phyloP scores from a whole-genome alignment of 2,797 vertebrate species.

The Glyptemys insculpta region DNA sequence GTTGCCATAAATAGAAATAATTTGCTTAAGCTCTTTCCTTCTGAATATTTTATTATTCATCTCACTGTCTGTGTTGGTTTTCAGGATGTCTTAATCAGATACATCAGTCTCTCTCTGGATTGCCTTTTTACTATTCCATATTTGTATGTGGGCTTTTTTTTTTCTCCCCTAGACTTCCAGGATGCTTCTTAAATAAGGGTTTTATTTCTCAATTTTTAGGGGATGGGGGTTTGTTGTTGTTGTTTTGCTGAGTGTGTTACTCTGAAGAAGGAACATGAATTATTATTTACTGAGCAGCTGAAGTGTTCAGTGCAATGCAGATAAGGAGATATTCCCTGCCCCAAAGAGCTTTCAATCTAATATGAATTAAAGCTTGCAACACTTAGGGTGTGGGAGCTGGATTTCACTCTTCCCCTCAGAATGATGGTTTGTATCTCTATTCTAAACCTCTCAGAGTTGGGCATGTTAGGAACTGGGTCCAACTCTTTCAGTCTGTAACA shows the following conservation, averaged over 20 bases:
- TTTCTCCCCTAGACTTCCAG: neutral
- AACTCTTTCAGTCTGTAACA: no score
- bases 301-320: neutral
- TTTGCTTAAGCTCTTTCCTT: slow-evolving; percentile 49
- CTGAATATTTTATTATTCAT: slow-evolving; percentile 66
- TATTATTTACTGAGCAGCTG: rapidly evolving
- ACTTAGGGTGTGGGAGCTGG: neutral
- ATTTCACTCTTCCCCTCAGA: neutral
- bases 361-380: neutral
- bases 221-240: neutral
- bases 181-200: slow-evolving; percentile 12
- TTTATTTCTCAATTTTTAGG: slow-evolving; percentile 30
- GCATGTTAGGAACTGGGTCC: neutral
- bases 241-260: slow-evolving; percentile 7
- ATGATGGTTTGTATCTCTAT: neutral
- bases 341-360: neutral
- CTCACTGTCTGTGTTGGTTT: slow-evolving; percentile 62
- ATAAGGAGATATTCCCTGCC: neutral
- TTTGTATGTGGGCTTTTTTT: neutral
- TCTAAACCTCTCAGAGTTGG: neutral
- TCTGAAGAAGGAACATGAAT: neutral
- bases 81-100: slow-evolving; percentile 71
- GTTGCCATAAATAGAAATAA: slow-evolving; percentile 69
- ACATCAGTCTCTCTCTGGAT: slow-evolving; percentile 45
- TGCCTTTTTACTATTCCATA: slow-evolving; percentile 51